Conservation (phyloP, 2,797 vertebrate genomes). For the Simalia tracyae region DNA sequence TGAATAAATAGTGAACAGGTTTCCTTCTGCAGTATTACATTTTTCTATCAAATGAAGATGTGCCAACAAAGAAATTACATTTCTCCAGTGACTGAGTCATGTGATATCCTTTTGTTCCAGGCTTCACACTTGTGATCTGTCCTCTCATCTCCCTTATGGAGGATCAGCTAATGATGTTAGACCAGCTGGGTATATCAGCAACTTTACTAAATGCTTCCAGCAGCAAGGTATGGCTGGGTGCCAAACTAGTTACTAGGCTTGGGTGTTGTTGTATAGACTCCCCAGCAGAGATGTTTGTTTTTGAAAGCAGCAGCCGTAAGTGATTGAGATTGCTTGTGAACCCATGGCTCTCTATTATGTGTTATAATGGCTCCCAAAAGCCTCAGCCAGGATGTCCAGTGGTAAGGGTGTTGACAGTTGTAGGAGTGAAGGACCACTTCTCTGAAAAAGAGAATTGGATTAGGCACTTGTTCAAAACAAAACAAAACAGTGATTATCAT, state of each 20-base stretch:
- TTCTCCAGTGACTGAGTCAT: background rate
- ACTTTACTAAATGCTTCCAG: conserved; percentile 88
- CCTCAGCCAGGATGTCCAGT: background rate
- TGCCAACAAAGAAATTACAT: background rate
- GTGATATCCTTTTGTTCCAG: conserved; percentile 70
- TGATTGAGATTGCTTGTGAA: background rate
- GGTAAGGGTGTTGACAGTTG: background rate
- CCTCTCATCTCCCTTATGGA: conserved; percentile 97
- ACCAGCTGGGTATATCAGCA: conserved; percentile 81
- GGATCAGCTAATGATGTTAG: conserved; percentile 93
- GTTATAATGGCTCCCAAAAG: too few species aligned
- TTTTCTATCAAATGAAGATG: background rate
- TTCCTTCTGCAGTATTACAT: background rate
- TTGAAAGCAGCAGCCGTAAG: background rate
- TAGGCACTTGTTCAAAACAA: background rate
- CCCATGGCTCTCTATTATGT: background rate
- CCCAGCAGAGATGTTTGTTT: accelerated
- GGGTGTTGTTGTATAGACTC: accelerated
- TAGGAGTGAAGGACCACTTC: background rate
- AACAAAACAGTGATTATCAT: background rate
- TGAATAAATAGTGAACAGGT: background rate
- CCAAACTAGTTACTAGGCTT: background rate
- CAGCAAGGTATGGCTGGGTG: conserved; percentile 80
- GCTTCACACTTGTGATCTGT: conserved; percentile 91
- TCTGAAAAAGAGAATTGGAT: background rate